Conservation (phyloP, 2,888 invertebrate genomes). For the Ellobium chinense region DNA sequence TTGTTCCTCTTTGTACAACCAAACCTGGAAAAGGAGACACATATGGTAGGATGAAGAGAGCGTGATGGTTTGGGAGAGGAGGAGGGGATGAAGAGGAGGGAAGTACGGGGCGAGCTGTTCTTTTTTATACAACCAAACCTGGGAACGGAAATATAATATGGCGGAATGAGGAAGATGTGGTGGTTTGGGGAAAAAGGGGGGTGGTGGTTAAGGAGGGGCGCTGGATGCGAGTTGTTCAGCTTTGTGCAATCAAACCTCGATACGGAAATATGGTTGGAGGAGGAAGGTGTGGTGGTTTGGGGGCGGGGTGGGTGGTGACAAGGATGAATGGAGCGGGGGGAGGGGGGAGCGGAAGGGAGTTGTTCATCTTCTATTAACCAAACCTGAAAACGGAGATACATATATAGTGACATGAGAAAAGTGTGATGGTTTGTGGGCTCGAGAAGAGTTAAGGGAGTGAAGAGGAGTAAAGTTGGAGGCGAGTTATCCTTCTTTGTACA, state of each 20-base stretch:
- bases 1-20: conserved; percentile 28
- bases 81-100: too few relatives aligned
- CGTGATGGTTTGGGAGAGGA: background rate
- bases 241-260: background rate
- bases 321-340: background rate
- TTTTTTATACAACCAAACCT: too few relatives aligned
- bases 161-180: background rate
- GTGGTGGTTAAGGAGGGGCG: background rate
- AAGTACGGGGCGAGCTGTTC: too few relatives aligned
- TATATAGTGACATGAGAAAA: background rate
- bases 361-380: background rate
- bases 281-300: background rate
- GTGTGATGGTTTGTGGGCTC: too few relatives aligned
- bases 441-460: too few relatives aligned
- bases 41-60: background rate
- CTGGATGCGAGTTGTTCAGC: background rate
- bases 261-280: background rate
- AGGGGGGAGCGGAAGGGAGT: background rate
- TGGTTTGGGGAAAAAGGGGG: too few relatives aligned
- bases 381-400: background rate
- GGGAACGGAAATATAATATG: too few relatives aligned
- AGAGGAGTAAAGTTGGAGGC: background rate
- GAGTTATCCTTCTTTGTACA: conserved; percentile 20
- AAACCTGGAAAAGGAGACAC: conserved; percentile 21
- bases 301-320: background rate